Evolutionary conservation across 2,113 vertebrate genomes (phyloP).

Genomic region (Rattus norvegicus): GRCr8 NC_086020.1:225287001-225287500

Average conservation of each 20-base stretch:
- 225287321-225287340: background rate
- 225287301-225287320: background rate
- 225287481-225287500: background rate
- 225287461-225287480: background rate
- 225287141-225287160: background rate
- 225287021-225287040: conserved; percentile 41
- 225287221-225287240: background rate
- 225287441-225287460: background rate
- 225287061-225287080: background rate
- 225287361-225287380: background rate
- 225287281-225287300: background rate
- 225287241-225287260: background rate
- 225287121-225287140: background rate
- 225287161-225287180: background rate
- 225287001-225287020: conserved; percentile 10
- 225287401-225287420: background rate
- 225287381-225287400: background rate
- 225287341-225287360: background rate
- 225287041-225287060: conserved; percentile 44
- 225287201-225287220: accelerated
- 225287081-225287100: background rate
- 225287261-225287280: background rate
- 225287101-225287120: background rate
- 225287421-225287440: background rate
- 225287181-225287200: background rate